Conservation (phyloP, 1,140 invertebrate species). For the Mylabris phalerata region DNA sequence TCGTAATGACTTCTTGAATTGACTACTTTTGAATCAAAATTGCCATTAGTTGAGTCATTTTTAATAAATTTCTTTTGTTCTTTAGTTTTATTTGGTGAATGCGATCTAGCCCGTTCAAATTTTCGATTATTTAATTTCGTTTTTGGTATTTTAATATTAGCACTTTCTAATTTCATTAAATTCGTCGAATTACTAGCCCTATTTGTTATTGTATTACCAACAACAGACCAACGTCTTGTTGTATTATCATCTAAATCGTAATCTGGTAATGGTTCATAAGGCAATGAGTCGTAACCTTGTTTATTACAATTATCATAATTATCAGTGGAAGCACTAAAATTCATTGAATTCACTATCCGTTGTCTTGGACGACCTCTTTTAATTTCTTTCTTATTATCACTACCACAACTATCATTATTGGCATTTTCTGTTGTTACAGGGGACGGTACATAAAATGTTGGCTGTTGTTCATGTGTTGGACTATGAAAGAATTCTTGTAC, state of each 20-base stretch:
- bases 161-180: slow-evolving; percentile 24
- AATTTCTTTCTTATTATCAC: slow-evolving; percentile 7
- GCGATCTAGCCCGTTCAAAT: slow-evolving; percentile 34
- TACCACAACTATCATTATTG: slow-evolving; percentile 15
- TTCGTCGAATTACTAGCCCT: slow-evolving; percentile 20
- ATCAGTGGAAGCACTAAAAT: slow-evolving; percentile 21
- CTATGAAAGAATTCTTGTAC: slow-evolving; percentile 57
- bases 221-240: slow-evolving; percentile 36
- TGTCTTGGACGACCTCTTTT: slow-evolving; percentile 24
- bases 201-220: slow-evolving; percentile 24
- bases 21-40: slow-evolving; percentile 27
- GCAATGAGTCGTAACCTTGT: slow-evolving; percentile 30
- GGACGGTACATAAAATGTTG: slow-evolving; percentile 62
- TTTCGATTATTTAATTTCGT: slow-evolving; percentile 32
- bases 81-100: slow-evolving; percentile 37
- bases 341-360: slow-evolving; percentile 23
- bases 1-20: slow-evolving; percentile 37
- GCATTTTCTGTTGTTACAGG: slow-evolving; percentile 30
- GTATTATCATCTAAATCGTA: slow-evolving; percentile 33
- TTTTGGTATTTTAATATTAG: slow-evolving; percentile 39
- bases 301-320: slow-evolving; percentile 33
- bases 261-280: slow-evolving; percentile 39
- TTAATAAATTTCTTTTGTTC: slow-evolving; percentile 24
- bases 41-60: slow-evolving; percentile 20
- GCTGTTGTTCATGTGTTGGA: slow-evolving; percentile 38